Evolutionary conservation across 2,888 invertebrate genomes (phyloP).

Genomic region (Sialis lutaria): DNA sequence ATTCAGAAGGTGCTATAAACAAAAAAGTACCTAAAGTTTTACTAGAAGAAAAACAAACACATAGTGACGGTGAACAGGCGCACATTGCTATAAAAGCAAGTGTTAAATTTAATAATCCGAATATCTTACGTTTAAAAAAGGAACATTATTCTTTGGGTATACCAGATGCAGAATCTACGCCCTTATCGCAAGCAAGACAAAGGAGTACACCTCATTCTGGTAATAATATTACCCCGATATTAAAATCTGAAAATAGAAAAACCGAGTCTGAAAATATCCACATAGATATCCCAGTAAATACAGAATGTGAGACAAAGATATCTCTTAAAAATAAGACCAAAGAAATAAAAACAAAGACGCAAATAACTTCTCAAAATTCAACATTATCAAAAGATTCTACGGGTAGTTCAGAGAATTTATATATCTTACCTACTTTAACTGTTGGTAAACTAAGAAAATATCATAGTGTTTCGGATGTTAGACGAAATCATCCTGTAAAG

Average conservation of each 20-base stretch:
- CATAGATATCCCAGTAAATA: neutral
- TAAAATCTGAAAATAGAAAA: neutral
- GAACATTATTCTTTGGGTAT: constrained; percentile 20
- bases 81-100: neutral
- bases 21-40: too few species aligned
- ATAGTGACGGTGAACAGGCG: constrained; percentile 2
- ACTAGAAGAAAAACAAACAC: neutral
- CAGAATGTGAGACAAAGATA: neutral
- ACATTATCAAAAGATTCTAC: neutral
- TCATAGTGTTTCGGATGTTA: neutral
- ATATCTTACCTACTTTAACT: neutral
- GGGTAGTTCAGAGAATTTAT: neutral
- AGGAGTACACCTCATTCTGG: neutral
- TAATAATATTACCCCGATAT: neutral
- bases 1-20: constrained; percentile 6
- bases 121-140: constrained; percentile 17
- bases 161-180: constrained; percentile 37
- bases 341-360: neutral
- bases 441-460: neutral
- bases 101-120: constrained; percentile 5
- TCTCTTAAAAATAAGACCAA: neutral
- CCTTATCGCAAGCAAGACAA: constrained; percentile 13
- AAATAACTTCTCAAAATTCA: neutral
- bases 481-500: neutral
- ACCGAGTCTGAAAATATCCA: neutral